These are phyloP conservation scores for Antigone vipio DNA, from an alignment of 2,113 vertebrate genomes.

Conservation along the genomic window DNA sequence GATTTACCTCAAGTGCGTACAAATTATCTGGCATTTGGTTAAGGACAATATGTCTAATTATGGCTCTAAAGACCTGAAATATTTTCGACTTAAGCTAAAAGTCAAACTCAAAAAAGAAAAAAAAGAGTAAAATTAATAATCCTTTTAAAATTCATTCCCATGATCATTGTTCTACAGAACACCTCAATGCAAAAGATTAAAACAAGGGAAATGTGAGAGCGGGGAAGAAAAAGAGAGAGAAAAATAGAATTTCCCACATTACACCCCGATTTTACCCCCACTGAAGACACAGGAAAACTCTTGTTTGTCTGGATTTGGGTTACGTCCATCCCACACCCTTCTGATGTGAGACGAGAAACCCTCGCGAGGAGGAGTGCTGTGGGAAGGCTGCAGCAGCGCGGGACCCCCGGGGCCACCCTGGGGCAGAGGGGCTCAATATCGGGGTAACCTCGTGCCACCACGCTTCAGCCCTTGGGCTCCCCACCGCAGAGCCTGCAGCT, in stretches of 20 bases:
- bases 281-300: neutral
- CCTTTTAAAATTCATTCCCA: slow-evolving; percentile 68
- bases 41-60: slow-evolving; percentile 76
- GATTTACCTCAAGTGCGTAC: slow-evolving; percentile 68
- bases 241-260: neutral
- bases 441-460: neutral
- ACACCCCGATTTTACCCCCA: neutral
- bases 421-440: neutral
- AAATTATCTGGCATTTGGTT: slow-evolving; percentile 77
- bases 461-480: neutral
- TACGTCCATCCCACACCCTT: neutral
- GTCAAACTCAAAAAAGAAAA: slow-evolving; percentile 46
- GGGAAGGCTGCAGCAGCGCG: neutral
- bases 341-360: neutral
- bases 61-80: slow-evolving; percentile 72
- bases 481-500: too few relatives aligned
- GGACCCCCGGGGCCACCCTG: neutral
- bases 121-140: slow-evolving; percentile 58
- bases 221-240: neutral
- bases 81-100: slow-evolving; percentile 70
- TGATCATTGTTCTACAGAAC: neutral
- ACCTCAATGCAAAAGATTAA: slow-evolving; percentile 17
- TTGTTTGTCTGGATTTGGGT: neutral
- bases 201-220: neutral
- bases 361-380: neutral